A percentile compares a stretch with the other conserved stretches of the same genome.
Evolutionary conservation across 2,797 vertebrate genomes (phyloP).

Genomic region (Sebastes matsubarae): DNA sequence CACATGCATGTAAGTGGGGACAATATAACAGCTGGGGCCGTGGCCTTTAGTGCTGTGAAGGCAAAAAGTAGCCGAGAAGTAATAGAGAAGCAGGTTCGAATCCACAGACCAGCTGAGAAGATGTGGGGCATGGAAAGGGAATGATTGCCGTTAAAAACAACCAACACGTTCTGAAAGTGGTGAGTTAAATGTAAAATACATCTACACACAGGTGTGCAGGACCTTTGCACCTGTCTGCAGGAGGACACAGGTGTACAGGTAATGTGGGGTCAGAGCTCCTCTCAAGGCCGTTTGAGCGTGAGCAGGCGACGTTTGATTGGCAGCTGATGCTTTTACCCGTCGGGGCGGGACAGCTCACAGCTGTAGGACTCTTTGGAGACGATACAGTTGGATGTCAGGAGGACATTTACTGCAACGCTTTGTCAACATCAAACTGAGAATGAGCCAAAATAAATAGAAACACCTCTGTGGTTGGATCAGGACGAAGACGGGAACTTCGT

Average conservation of each 20-base stretch:
- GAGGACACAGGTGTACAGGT: slow-evolving; percentile 18
- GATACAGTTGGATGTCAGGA: not conserved
- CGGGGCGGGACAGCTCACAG: not conserved
- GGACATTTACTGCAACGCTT: not conserved
- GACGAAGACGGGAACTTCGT: rapidly evolving
- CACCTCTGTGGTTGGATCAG: not conserved
- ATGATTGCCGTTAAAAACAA: too few relatives aligned
- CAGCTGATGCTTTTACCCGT: not conserved
- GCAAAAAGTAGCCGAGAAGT: slow-evolving; percentile 13
- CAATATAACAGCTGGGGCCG: slow-evolving; percentile 51
- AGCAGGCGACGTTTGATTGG: not conserved
- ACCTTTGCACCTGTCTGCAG: slow-evolving; percentile 14
- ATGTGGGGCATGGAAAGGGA: not conserved
- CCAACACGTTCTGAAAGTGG: too few relatives aligned
- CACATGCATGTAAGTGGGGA: slow-evolving; percentile 35
- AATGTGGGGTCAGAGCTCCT: not conserved
- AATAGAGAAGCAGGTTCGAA: slow-evolving; percentile 3
- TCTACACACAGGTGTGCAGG: slow-evolving; percentile 8
- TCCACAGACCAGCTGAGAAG: not conserved
- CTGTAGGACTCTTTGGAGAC: not conserved
- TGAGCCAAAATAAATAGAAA: not conserved
- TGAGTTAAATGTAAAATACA: not conserved
- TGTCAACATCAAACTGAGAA: not conserved
- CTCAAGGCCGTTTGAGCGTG: not conserved
- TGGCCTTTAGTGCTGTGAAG: not conserved